These are phyloP conservation scores for Matsumurasca onukii DNA, from an alignment of 1,140 invertebrate species.

Conservation along the genomic window DNA sequence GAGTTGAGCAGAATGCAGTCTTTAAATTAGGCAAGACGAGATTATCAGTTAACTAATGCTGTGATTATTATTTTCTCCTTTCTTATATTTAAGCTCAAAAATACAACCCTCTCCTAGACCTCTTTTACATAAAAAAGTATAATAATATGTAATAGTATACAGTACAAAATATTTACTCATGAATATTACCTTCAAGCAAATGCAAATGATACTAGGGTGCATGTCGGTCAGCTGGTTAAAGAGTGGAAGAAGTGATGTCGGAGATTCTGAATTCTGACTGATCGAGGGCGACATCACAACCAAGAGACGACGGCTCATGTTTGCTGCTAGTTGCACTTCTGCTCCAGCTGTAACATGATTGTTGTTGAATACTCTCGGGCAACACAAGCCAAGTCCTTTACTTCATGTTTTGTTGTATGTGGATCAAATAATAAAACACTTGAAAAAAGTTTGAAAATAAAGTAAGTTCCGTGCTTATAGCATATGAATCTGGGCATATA, in stretches of 20 bases:
- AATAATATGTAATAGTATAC: too few species aligned
- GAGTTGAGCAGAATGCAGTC: too few species aligned
- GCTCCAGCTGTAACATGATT: not conserved
- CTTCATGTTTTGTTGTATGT: not conserved
- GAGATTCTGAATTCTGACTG: not conserved
- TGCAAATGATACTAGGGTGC: conserved; percentile 1
- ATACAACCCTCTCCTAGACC: too few species aligned
- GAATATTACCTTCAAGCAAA: not conserved
- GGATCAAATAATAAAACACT: not conserved
- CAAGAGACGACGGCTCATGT: not conserved
- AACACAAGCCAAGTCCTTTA: not conserved
- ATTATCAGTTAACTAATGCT: too few species aligned
- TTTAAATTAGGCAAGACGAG: too few species aligned
- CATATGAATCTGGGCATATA: not conserved
- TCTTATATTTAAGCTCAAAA: too few species aligned
- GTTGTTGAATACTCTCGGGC: not conserved
- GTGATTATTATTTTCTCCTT: too few species aligned
- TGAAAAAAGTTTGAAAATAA: not conserved
- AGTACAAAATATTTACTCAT: too few species aligned
- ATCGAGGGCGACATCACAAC: not conserved
- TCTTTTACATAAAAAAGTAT: too few species aligned
- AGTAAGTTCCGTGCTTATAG: not conserved
- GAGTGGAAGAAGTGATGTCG: not conserved
- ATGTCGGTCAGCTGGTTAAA: not conserved
- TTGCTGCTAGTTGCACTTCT: not conserved